Base-by-base conservation (phyloP, 1,140 invertebrate genomes). In the Bradynema listronoti region DNA sequence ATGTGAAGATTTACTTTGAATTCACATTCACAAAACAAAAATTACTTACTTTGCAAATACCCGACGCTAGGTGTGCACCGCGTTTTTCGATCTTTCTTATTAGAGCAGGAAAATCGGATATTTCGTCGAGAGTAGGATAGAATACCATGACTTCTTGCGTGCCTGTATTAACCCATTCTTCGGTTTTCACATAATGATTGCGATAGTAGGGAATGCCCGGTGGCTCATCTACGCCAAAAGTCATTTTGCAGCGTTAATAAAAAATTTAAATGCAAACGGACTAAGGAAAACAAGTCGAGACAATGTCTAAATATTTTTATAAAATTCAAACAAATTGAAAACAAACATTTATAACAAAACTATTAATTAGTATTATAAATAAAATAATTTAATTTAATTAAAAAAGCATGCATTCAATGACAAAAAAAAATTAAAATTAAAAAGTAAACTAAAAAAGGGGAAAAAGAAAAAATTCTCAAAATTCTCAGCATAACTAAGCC, bases 101-200 rank as follows among this genome's bases (percentile, higher is more conserved):
- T 24, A 67, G 69, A 2, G 29, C 45, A 9, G 24, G 32, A 30
- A 76, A 76, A 49, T 78, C 50, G 34, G 51, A 41, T 29, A 77
- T 65, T 51, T 77, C 66, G 14, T 72, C 61, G 54, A 68, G 32
- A 2, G 66, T 77, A 19, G 74, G 74, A 32, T 68, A 64, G 43
- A 78, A 78, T 19, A 75, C 69, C 46, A 39, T 56, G 22, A 43
- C 65, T 19, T 69, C 53, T 33, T 27, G 19, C 5, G 70, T 73
- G 11, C 67, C 67, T 22, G 66, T 73, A 29, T 68, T 73, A 24
- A 24, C 32, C 70, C 69, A 69, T 62, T 69, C 67, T 32, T 25
- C 6, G 9, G 47, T 9, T 27, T 68, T 73, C 7, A 29, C n/a
- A 33, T 42, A 67, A n/a, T 32, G 49, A 14, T 50, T 59, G 25